Evolutionary conservation across 2,888 invertebrate species (phyloP), one percentile per base, ranked within the genome.

Genomic region (Hypselothyrea guttata): DNA sequence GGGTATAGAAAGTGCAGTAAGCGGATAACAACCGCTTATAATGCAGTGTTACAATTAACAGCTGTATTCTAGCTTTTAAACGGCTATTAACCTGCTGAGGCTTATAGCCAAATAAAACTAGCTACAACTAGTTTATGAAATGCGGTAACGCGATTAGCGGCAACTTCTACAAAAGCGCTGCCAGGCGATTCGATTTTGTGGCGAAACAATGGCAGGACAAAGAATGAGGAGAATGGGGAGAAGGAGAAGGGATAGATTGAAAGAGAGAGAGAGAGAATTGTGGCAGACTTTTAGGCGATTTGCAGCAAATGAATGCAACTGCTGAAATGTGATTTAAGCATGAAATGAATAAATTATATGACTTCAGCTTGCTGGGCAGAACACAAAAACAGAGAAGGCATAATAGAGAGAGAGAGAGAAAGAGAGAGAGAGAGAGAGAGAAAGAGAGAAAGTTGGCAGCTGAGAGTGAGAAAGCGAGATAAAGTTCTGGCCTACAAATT

Each of bases 311-410:
- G 22, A 4, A 52, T 44, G 27, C 44, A 44, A 9, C 41, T 34
- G 28, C 48, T 37, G 9, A 31, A 46, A 31, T 62, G 22, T 41
- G 68, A 35, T 45, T 57, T 34, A 28, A 9, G 34, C 34, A 61
- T 42, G 5, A 37, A 42, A 41, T 30, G 30, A 16, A 30, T 55
- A 41, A 57, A 38, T 38, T 38, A 16, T 34, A 46, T 22, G 33
- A 44, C 51, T 44, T 52, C 52, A 42, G 52, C 8, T 59, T 30
- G 37, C n/a, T 12, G 8, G 13, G 38, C 22, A 15, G 48, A 37
- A 47, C 18, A 12, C 2, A 31, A 37, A 38, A 12, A 45, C 4
- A 28, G 4, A 18, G 13, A 27, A 7, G 22, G 12, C 5, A 5
- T n/a, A 12, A 7, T 15, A 12, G 4, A 16, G 1, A 3, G 11